Base-by-base conservation (phyloP, 2,888 invertebrate species). In the Macaria notata region DNA sequence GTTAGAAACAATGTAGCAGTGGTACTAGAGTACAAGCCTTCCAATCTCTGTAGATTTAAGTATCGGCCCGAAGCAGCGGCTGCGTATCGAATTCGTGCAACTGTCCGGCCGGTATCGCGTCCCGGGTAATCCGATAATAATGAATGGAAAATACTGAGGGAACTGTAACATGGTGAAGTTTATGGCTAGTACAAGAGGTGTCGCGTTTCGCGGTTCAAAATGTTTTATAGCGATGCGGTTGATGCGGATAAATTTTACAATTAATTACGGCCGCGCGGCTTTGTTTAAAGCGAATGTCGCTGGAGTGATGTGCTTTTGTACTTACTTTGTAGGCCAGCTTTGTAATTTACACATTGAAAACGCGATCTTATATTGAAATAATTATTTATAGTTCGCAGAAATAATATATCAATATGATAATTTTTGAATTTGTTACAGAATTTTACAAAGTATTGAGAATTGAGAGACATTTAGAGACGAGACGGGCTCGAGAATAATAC, bases 111-210 rank as follows among this genome's bases (percentile, higher is more conserved):
- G 62, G 50, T 67, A 69, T 69, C 68, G 64, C 64, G 61, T 57
- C 63, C 56, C 58, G 53, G 46, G 67, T 70, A 70, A 70, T 67
- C 69, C 67, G 68, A 70, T 68, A 65, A 64, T 68, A 68, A 68
- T 67, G 68, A 64, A 67, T 66, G 54, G 63, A 63, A 58, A 63
- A 64, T 64, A 60, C 58, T 54, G 49, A 54, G 59, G 63, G 56
- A 56, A 58, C 46, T 62, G 61, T 61, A 51, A 61, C 57, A 46
- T 49, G 50, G 46, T 50, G 38, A 46, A 55, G 55, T 61, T 53
- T 57, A 56, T 49, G 44, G 52, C 33, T 50, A 48, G 54, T 9
- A 39, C 49, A 46, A 49, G 52, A 47, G 46, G 56, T 53, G 49
- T 60, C 60, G 46, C 49, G 56, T 60, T 56, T 49, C 59, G 46